Evolutionary conservation across 2,797 vertebrate species (phyloP), one percentile per base, ranked within the genome.

Genomic region (Orientallactaga sibirica): DNA sequence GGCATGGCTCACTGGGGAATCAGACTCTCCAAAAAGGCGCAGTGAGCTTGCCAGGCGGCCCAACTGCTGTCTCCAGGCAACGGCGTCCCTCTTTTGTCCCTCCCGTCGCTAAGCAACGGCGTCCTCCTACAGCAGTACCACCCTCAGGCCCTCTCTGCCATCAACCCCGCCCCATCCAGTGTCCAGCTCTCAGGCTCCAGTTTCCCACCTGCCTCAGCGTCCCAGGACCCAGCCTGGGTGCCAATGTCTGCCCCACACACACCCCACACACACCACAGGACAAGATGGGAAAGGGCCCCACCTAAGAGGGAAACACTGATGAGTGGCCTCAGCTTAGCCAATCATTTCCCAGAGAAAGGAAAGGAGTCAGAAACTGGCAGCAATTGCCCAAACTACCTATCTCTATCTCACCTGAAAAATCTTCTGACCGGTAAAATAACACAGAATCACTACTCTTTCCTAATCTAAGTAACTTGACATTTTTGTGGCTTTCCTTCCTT

Each of bases 81-180:
- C 33, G 1, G 61, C 14, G 58, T 75, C 48, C 61, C 64, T 7
- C 7, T 79, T 3, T 19, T 5, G 67, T 89, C 67, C n/a, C 29
- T 24, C 19, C 68, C 1, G 19, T 22, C 7, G 27, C 68, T 86
- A 61, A 64, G 92, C 81, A 74, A 82, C 89, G 52, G 71, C 16
- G 8, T 15, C 24, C 0, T 74, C 18, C n/a, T 1, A 0, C 19
- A 16, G 27, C n/a, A 4, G 37, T 48, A 0, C 62, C 8, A 10
- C 7, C 8, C 22, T 12, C 10, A 18, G 7, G 18, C 2, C 20
- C 37, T 43, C 22, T 61, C 20, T 48, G 24, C 68, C 58, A 14
- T 73, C 52, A 15, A 41, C 33, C 29, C 68, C 33, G 43, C 71
- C 52, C 58, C n/a, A 22, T 24, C 58, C 29, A 27, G 33, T 1